Base-by-base conservation (phyloP, 2,113 vertebrate genomes). In the Grammomys dolichurus region DNA sequence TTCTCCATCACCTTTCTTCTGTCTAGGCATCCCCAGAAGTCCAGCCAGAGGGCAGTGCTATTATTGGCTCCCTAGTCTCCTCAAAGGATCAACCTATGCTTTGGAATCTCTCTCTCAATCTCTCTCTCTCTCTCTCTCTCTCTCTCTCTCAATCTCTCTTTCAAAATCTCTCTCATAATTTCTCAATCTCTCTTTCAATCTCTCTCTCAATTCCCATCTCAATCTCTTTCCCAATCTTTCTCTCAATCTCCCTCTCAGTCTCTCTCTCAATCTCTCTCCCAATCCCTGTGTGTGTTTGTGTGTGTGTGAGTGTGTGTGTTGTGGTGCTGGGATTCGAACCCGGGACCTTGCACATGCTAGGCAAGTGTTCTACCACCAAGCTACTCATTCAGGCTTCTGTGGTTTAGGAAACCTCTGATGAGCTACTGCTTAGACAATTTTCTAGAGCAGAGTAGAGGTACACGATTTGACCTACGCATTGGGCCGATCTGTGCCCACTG, bases 381-480 rank as follows among this genome's bases (percentile, higher is more conserved):
- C 16, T 20, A 85, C 40, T 33, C 26, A 65, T 26, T 48, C 43
- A 67, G 10, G 43, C 31, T 48, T 69, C 63, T 86, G 1, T 19
- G 10, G 26, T 48, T 93, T 69, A 85, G 75, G 72, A 86, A 73
- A 76, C 72, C 81, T 36, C 63, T 92, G n/a, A 46, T 19, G 87
- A 75, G 63, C 84, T 73, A 3, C 0, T 9, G 63, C 67, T 88
- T 26, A 88, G 84, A 90, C 40, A 22, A 46, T 36, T 85, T 85
- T 85, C 91, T 16, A 60, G 92, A 70, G 92, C n/a, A 75, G 48
- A 87, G 94, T 31, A 82, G 84, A 89, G 89, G 86, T 33, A 63
- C 65, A 46, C 84, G 84, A 43, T 43, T 93, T 26, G 40, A 60
- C 65, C 33, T n/a, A 56, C 3, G 19, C 85, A 91, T 81, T 2